Percentiles rank a stretch among this genome's conserved stretches.
Conservation (phyloP, 2,888 invertebrate genomes). For the Drosophila colorata region DNA sequence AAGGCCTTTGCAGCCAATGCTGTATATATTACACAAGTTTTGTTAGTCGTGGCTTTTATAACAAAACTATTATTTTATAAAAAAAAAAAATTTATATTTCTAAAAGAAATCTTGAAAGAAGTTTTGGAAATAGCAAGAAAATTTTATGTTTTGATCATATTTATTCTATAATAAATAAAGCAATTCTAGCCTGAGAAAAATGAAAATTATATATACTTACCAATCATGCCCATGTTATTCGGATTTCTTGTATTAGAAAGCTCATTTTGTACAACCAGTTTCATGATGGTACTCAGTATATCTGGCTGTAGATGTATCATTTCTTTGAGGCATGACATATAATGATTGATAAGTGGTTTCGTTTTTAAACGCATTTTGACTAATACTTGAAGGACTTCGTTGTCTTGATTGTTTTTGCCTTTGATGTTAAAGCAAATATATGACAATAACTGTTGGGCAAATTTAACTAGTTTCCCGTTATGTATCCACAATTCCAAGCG, state of each 20-base stretch:
- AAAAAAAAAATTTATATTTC: too few relatives aligned
- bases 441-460: constrained; percentile 96
- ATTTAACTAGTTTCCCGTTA: constrained; percentile 96
- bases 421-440: constrained; percentile 96
- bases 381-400: constrained; percentile 92
- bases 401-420: constrained; percentile 88
- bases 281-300: constrained; percentile 93
- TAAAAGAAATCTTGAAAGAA: too few relatives aligned
- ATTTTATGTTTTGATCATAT: too few relatives aligned
- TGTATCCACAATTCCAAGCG: constrained; percentile 97
- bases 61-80: too few relatives aligned
- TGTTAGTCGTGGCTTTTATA: too few relatives aligned
- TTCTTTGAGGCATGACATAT: constrained; percentile 95
- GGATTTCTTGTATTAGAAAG: constrained; percentile 96
- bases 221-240: constrained; percentile 96
- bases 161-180: neutral
- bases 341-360: constrained; percentile 95
- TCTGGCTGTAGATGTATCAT: constrained; percentile 94
- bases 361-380: constrained; percentile 97
- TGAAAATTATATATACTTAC: constrained; percentile 56
- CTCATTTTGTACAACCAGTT: constrained; percentile 97
- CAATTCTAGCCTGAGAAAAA: neutral
- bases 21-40: too few relatives aligned
- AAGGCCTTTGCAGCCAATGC: too few relatives aligned
- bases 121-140: too few relatives aligned